phyloP scores from a whole-genome alignment of 2,797 vertebrate genomes.

The Erethizon dorsatum region DNA sequence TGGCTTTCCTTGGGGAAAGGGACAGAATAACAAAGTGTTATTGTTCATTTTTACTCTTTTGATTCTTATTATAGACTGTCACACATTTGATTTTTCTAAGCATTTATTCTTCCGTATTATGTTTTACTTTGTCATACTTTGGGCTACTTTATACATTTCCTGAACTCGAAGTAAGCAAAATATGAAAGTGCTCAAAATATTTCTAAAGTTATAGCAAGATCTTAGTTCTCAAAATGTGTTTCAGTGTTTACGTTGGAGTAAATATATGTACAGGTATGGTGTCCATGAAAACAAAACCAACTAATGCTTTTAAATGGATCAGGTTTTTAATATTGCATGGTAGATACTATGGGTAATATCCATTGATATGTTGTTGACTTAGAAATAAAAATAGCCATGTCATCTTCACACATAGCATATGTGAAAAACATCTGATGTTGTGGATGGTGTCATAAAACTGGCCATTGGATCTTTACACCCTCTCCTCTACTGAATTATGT shows the following conservation, averaged over 20 bases:
- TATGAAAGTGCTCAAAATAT: background rate
- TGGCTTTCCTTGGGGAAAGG: constrained; percentile 11
- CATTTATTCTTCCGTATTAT: background rate
- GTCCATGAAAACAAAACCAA: background rate
- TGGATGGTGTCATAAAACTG: background rate
- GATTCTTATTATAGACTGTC: background rate
- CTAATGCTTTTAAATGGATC: background rate
- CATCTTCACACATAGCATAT: background rate
- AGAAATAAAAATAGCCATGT: background rate
- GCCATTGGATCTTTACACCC: background rate
- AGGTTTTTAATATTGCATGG: background rate
- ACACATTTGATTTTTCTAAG: background rate
- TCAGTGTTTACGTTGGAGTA: background rate
- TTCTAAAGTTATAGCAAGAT: constrained; percentile 30
- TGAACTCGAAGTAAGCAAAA: background rate
- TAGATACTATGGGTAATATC: background rate
- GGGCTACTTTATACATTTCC: constrained; percentile 2
- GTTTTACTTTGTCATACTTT: background rate
- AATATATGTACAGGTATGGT: background rate
- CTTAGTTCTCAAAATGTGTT: background rate
- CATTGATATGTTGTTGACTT: background rate
- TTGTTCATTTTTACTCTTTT: constrained; percentile 3
- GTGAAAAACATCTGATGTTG: background rate
- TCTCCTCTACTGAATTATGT: background rate
- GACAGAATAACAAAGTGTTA: background rate